A percentile compares a stretch with the other conserved stretches of the same genome.
phyloP scores from a whole-genome alignment of 2,888 invertebrate species.

The Cyclophora punctaria region DNA sequence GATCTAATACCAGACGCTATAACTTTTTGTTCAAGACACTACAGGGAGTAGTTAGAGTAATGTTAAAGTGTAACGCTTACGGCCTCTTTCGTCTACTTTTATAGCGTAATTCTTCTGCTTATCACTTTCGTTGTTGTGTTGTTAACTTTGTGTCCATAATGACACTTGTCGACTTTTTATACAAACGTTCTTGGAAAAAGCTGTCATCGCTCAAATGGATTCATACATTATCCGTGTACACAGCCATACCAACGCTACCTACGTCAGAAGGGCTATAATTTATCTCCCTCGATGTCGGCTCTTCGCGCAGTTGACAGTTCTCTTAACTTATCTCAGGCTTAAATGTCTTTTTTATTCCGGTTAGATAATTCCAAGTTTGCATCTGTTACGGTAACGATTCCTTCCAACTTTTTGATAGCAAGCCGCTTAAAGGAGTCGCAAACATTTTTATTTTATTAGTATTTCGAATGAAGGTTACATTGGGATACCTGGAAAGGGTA shows the following conservation, averaged over 20 bases:
- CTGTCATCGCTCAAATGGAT: conserved; percentile 22
- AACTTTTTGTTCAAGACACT: no score
- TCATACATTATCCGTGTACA: conserved; percentile 9
- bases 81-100: no score
- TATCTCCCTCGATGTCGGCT: conserved; percentile 31
- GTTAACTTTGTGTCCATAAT: no score
- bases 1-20: no score
- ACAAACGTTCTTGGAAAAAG: background rate
- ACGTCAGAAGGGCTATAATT: conserved; percentile 24
- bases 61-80: no score
- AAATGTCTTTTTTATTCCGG: conserved; percentile 22
- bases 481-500: conserved; percentile 21
- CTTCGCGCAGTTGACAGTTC: conserved; percentile 32
- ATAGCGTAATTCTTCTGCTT: no score
- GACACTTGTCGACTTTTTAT: no score
- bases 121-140: no score
- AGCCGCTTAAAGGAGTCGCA: background rate
- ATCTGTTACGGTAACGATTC: conserved; percentile 15
- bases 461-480: conserved; percentile 8
- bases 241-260: background rate
- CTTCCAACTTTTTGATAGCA: conserved; percentile 10
- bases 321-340: conserved; percentile 32
- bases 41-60: no score
- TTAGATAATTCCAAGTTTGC: conserved; percentile 21
- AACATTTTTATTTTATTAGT: conserved; percentile 5